phyloP scores from a whole-genome alignment of 2,888 invertebrate species.

The Endotricha flammealis region DNA sequence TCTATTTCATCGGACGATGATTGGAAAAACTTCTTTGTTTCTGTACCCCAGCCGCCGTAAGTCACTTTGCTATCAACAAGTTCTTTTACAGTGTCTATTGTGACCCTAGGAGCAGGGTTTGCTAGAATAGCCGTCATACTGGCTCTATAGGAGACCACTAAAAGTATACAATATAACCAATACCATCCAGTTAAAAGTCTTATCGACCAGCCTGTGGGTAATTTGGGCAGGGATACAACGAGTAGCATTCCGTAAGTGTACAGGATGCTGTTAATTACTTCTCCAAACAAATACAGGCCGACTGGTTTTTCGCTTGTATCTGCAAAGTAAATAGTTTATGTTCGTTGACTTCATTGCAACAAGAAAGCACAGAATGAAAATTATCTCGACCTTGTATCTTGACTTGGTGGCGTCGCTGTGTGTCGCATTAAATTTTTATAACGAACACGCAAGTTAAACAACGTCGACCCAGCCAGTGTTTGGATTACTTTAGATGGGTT shows the following conservation, averaged over 20 bases:
- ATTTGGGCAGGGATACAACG: conserved; percentile 85
- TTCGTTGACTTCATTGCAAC: too few species aligned
- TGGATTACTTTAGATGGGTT: too few species aligned
- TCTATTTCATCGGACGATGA: conserved; percentile 83
- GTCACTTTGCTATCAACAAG: conserved; percentile 81
- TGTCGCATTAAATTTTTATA: not conserved
- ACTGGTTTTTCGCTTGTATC: conserved; percentile 46
- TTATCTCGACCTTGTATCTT: too few species aligned
- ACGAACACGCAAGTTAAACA: not conserved
- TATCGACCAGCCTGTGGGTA: conserved; percentile 89
- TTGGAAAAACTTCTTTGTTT: conserved; percentile 83
- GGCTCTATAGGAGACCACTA: conserved; percentile 88
- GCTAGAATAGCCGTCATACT: conserved; percentile 92
- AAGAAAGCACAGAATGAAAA: too few species aligned
- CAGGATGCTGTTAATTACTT: conserved; percentile 84
- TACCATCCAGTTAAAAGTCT: conserved; percentile 91
- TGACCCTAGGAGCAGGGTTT: conserved; percentile 86
- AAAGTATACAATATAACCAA: conserved; percentile 89
- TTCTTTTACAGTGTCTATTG: conserved; percentile 86
- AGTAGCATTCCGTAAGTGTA: conserved; percentile 90
- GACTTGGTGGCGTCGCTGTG: not conserved
- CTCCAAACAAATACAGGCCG: conserved; percentile 84
- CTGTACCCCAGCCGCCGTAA: conserved; percentile 85
- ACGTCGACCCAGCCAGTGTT: too few species aligned
- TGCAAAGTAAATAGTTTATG: conserved; percentile 39